Evolutionary conservation across 2,797 vertebrate species (phyloP), one percentile per base, ranked within the genome.

Genomic region (Scleropages formosus): DNA sequence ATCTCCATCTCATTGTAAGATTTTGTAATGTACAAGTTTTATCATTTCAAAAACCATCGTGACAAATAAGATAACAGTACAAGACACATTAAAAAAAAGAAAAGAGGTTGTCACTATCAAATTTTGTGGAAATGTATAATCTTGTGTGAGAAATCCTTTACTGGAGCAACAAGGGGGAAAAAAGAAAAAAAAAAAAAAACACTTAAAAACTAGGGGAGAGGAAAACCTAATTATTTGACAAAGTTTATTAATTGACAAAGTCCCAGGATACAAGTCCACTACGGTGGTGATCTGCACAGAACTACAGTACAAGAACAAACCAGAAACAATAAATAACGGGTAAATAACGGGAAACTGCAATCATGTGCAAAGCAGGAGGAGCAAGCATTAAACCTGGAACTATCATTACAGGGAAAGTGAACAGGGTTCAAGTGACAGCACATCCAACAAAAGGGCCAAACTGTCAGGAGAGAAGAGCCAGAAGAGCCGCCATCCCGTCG

Each of bases 221-320:
- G 46, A 47, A 51, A 68, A 47, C 66, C 46, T 24, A 9, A 26
- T 47, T 68, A 51, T 49, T 24, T 46, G 51, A 70, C 46, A 51
- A 53, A 56, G 68, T 71, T 71, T 56, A 56, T 71, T 71, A 53
- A 71, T 68, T 56, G 49, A 71, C 47, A 75, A 69, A 75, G 63
- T 51, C 39, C 74, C 56, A 26, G n/a, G 56, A 60, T 60, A 61
- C 39, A 60, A 75, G 27, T 69, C 60, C 64, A 69, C 74, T 75
- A 60, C 65, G 46, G 51, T 53, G 53, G 64, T 75, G 63, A 61
- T 16, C 39, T 47, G 58, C 74, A 68, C 53, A 69, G 20, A 75
- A 68, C 65, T 68, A 75, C 51, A 75, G 66, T 39, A 66, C 46
- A 66, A 67, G n/a, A 59, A 68, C 22, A 59, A 46, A 68, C 18